Conservation (phyloP, 2,888 invertebrate species). For the Gastracanthus pulcherrimus region DNA sequence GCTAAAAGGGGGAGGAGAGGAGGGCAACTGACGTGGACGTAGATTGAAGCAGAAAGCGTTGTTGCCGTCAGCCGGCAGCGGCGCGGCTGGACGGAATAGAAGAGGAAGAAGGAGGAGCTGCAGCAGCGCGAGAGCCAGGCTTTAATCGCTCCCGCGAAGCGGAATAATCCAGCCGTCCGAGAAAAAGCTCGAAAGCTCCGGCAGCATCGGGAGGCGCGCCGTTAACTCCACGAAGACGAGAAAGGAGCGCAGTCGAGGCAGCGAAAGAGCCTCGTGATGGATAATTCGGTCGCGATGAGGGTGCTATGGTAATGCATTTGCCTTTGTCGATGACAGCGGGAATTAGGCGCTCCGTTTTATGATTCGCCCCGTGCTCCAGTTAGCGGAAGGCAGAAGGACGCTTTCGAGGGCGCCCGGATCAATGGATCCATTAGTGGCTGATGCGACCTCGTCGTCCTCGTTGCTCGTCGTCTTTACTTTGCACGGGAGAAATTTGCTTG, state of each 20-base stretch:
- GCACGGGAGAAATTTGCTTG: too few species aligned
- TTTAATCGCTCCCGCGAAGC: slow-evolving; percentile 55
- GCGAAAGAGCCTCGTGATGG: slow-evolving; percentile 38
- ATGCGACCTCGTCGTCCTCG: too few species aligned
- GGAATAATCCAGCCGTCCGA: slow-evolving; percentile 54
- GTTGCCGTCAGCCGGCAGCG: slow-evolving; percentile 2
- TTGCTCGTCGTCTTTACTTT: too few species aligned
- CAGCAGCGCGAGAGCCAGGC: background rate
- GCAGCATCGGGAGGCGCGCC: background rate
- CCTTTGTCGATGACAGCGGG: slow-evolving; percentile 40
- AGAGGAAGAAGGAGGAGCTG: background rate
- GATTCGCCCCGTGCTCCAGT: background rate
- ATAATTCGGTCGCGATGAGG: slow-evolving; percentile 42
- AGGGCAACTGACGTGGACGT: slow-evolving; percentile 39
- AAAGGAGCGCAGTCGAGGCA: background rate
- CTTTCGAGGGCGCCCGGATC: background rate
- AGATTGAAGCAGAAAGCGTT: slow-evolving; percentile 53
- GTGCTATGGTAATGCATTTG: slow-evolving; percentile 37
- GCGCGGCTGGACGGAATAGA: background rate
- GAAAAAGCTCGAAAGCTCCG: slow-evolving; percentile 50
- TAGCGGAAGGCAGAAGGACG: background rate
- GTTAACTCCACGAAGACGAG: background rate
- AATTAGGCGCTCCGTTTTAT: slow-evolving; percentile 42
- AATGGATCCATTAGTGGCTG: too few species aligned
- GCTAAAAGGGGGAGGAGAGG: background rate